Conservation (phyloP, 2,113 vertebrate genomes). For the Spermophilus dauricus region DNA sequence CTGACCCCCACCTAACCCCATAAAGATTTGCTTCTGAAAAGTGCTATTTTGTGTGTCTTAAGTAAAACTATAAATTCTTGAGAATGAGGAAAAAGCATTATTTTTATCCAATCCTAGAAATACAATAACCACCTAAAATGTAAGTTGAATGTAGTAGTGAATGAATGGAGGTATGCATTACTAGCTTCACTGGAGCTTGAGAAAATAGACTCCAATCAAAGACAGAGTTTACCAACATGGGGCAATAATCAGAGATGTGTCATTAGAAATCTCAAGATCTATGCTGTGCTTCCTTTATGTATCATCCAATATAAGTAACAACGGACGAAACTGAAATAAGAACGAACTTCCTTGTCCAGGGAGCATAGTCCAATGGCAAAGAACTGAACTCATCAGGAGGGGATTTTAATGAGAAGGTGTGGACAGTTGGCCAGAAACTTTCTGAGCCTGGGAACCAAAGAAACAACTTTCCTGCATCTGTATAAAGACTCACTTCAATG, state of each 20-base stretch:
- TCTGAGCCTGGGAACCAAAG: neutral
- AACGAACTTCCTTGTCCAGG: neutral
- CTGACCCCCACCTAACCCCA: neutral
- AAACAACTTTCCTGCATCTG: neutral
- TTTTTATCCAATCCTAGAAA: neutral
- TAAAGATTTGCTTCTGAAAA: neutral
- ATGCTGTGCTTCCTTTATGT: neutral
- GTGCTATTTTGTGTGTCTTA: neutral
- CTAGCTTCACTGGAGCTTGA: neutral
- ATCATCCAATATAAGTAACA: neutral
- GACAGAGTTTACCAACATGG: neutral
- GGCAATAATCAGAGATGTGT: neutral
- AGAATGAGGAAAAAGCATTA: neutral
- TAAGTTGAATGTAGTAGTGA: neutral
- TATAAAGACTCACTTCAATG: neutral
- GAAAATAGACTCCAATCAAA: neutral
- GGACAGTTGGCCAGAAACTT: neutral
- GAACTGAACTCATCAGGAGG: neutral
- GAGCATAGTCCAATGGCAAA: neutral
- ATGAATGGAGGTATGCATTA: neutral
- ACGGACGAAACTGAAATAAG: neutral
- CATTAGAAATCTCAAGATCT: neutral
- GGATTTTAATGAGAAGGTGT: neutral
- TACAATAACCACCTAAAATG: neutral
- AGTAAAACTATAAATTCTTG: neutral